These are phyloP conservation scores for Xanthorhoe designata DNA, from an alignment of 2,888 invertebrate species.

Conservation along the genomic window DNA sequence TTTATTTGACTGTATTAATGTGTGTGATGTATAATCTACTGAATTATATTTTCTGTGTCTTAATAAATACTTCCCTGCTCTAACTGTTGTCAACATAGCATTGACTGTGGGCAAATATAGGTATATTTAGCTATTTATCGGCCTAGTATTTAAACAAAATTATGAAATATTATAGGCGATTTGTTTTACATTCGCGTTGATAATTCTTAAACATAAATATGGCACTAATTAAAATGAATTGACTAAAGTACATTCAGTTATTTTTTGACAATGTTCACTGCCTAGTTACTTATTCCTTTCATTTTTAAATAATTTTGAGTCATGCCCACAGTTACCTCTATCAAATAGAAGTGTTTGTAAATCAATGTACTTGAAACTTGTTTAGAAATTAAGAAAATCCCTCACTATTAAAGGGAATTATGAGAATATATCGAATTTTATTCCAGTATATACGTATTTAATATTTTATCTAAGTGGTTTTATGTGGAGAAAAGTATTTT, in stretches of 20 bases:
- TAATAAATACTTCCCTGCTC: constrained; percentile 6
- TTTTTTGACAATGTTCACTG: not conserved
- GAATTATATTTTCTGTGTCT: constrained; percentile 5
- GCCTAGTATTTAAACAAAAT: constrained; percentile 16
- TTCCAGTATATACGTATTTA: constrained; percentile 75
- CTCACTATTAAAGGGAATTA: constrained; percentile 62
- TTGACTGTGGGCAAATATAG: constrained; percentile 10
- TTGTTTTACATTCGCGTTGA: too few relatives aligned
- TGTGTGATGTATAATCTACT: constrained; percentile 4
- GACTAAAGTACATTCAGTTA: not conserved
- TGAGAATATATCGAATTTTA: constrained; percentile 77
- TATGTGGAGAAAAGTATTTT: constrained; percentile 72
- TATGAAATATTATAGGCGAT: too few relatives aligned
- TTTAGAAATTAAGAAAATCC: constrained; percentile 54
- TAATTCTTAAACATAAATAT: not conserved
- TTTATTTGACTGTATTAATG: not conserved
- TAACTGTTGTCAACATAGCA: constrained; percentile 17
- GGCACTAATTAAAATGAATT: not conserved
- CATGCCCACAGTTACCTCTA: constrained; percentile 48
- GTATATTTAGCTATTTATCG: not conserved
- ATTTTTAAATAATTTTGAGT: constrained; percentile 11
- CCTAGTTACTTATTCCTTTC: not conserved
- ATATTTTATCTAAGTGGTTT: constrained; percentile 76
- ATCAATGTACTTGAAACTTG: constrained; percentile 47
- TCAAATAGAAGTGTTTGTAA: constrained; percentile 45